These are phyloP conservation scores for Patella ulyssiponensis DNA, from an alignment of 2,888 invertebrate species.

Conservation along the genomic window DNA sequence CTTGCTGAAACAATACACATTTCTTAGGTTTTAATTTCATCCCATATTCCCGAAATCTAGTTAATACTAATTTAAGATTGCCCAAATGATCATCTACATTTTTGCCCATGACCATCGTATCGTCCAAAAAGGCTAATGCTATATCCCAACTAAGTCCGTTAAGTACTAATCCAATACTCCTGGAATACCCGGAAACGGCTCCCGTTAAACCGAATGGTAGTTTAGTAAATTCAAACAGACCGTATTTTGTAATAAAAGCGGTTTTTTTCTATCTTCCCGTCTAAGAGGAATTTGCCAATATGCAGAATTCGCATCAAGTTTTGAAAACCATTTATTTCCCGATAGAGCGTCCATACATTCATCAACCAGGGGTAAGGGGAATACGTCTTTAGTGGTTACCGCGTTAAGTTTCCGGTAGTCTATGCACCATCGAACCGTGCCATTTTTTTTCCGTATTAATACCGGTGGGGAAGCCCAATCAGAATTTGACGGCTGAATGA, in stretches of 20 bases:
- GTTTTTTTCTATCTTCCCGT: conserved; percentile 10
- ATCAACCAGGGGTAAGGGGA: conserved; percentile 12
- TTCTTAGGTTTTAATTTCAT: neutral
- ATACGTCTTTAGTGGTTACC: too few relatives aligned
- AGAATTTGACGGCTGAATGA: too few relatives aligned
- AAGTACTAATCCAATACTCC: neutral
- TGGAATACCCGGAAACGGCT: too few relatives aligned
- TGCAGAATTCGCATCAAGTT: conserved; percentile 15
- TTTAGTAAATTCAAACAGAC: conserved; percentile 10
- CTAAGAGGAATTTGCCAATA: conserved; percentile 11
- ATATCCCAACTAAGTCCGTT: conserved; percentile 8
- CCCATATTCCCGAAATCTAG: neutral
- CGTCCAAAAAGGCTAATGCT: conserved; percentile 17
- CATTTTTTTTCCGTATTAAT: neutral
- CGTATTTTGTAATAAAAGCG: conserved; percentile 19
- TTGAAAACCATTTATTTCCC: conserved; percentile 11
- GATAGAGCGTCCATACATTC: conserved; percentile 17
- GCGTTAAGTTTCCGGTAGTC: neutral
- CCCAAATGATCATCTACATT: conserved; percentile 14
- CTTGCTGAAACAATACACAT: neutral
- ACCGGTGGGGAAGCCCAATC: too few relatives aligned
- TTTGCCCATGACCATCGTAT: conserved; percentile 4
- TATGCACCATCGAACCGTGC: neutral
- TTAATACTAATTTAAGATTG: conserved; percentile 9
- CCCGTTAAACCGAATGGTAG: neutral